Percentiles rank a stretch among this genome's conserved stretches.
Conservation (phyloP, 2,888 invertebrate species). For the Cryptus armator region DNA sequence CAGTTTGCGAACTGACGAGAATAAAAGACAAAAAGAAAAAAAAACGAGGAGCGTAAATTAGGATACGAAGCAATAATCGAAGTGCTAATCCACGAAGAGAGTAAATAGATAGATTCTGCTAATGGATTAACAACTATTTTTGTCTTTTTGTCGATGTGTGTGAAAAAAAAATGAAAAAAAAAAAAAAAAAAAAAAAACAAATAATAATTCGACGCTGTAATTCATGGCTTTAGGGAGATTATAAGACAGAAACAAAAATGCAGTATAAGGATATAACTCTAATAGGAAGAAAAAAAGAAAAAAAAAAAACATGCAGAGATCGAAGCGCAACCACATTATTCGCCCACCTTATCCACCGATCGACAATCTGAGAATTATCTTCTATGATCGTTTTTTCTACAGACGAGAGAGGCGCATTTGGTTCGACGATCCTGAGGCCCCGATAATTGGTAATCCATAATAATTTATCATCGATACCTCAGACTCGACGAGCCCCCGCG, state of each 20-base stretch:
- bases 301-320: conserved; percentile 38
- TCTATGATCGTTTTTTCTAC: conserved; percentile 71
- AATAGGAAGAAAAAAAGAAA: conserved; percentile 45
- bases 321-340: conserved; percentile 52
- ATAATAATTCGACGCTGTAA: conserved; percentile 52
- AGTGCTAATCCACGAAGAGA: conserved; percentile 50
- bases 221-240: conserved; percentile 51
- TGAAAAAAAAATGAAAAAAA: conserved; percentile 33
- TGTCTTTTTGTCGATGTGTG: conserved; percentile 46
- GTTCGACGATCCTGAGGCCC: conserved; percentile 24
- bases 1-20: conserved; percentile 27
- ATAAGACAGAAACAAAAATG: conserved; percentile 42
- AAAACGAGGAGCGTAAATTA: conserved; percentile 40
- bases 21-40: neutral
- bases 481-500: conserved; percentile 9
- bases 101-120: conserved; percentile 45
- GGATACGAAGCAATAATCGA: conserved; percentile 64
- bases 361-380: conserved; percentile 71
- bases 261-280: conserved; percentile 53
- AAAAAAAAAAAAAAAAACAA: neutral
- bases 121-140: conserved; percentile 39
- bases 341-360: conserved; percentile 64
- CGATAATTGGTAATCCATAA: neutral
- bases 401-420: conserved; percentile 61
- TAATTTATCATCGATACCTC: conserved; percentile 15